Evolutionary conservation across 2,113 vertebrate genomes (phyloP).

Genomic region (Ptilorrhoa leucosticta): DNA sequence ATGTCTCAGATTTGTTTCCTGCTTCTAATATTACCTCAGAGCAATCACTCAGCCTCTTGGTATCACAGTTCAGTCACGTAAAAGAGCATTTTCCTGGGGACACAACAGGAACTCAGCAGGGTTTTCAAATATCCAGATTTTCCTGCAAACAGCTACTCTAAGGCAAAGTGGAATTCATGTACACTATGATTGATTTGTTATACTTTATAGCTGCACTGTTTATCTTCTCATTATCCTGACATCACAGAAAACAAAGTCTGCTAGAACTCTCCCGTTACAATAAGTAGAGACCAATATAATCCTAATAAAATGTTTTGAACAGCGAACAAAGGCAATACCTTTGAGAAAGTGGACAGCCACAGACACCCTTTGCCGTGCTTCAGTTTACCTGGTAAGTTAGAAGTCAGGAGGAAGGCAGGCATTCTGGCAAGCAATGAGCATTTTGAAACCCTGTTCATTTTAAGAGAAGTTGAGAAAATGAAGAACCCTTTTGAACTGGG

Average conservation of each 20-base stretch:
- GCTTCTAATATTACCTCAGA: neutral
- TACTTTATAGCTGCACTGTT: neutral
- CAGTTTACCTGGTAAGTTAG: neutral
- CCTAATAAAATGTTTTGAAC: neutral
- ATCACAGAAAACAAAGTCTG: neutral
- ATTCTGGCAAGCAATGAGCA: neutral
- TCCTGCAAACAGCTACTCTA: neutral
- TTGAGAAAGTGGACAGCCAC: neutral
- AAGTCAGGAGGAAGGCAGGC: neutral
- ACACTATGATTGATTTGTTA: rapidly evolving
- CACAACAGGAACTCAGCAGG: neutral
- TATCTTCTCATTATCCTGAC: neutral
- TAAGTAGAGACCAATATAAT: neutral
- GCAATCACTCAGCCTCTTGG: neutral
- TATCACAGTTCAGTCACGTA: neutral
- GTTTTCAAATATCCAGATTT: neutral
- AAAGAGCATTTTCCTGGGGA: neutral
- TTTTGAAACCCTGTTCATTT: constrained; percentile 1
- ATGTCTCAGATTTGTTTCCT: neutral
- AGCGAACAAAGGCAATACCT: neutral
- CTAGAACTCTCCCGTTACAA: neutral
- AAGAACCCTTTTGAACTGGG: constrained; percentile 14
- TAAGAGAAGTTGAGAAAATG: neutral
- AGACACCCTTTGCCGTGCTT: neutral
- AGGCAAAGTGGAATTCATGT: neutral